Percentiles rank a stretch among this genome's conserved stretches.
These are phyloP conservation scores for Solea senegalensis DNA, from an alignment of 2,113 vertebrate species.

Conservation along the genomic window DNA sequence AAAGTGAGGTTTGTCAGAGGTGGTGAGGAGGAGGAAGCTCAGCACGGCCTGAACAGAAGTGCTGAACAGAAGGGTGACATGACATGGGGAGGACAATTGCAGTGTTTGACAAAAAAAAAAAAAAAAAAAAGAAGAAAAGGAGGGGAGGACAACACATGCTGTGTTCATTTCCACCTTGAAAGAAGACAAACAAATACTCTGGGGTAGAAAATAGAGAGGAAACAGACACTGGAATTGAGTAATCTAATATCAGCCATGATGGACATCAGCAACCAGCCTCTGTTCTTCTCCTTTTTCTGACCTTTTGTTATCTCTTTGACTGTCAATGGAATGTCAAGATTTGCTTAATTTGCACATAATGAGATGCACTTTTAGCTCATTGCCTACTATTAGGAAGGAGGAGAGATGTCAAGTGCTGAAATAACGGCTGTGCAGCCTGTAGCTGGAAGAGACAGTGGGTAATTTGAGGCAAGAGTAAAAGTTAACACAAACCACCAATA, in stretches of 20 bases:
- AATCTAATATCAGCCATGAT: background rate
- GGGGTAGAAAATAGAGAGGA: conserved; percentile 11
- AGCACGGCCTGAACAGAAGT: background rate
- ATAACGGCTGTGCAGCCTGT: conserved; percentile 25
- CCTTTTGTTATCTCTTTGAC: background rate
- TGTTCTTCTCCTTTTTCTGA: conserved; percentile 2
- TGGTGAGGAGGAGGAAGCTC: conserved; percentile 9
- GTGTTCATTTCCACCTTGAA: conserved; percentile 13
- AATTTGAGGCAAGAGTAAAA: conserved; percentile 12
- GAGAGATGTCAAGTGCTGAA: conserved; percentile 34
- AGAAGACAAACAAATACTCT: conserved; percentile 32
- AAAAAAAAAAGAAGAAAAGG: conserved; percentile 4
- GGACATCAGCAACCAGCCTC: background rate
- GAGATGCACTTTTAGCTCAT: conserved; percentile 33
- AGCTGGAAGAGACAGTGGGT: conserved; percentile 13
- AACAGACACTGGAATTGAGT: background rate
- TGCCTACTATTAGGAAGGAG: conserved; percentile 52
- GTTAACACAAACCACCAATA: background rate
- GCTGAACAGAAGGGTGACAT: conserved; percentile 31
- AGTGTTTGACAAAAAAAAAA: conserved; percentile 22
- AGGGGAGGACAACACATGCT: conserved; percentile 26
- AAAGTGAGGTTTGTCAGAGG: conserved; percentile 31
- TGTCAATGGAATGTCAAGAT: conserved; percentile 5
- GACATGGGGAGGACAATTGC: conserved; percentile 42
- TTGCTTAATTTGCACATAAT: conserved; percentile 38